Conservation (phyloP, 2,113 vertebrate genomes). For the Pica pica region DNA sequence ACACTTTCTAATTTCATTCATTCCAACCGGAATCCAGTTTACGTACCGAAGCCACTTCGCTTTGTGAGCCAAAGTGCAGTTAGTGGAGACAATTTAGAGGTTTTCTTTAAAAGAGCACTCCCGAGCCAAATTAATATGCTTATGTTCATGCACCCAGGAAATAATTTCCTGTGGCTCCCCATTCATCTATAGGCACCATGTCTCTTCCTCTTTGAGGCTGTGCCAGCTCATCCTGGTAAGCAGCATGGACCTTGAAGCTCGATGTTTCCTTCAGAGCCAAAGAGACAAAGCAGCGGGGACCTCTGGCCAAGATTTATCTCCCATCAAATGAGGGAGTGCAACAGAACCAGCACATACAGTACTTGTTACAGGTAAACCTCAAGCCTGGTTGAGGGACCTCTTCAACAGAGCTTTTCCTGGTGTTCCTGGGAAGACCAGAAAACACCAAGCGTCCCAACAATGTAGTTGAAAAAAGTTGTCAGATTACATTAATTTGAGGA, state of each 20-base stretch:
- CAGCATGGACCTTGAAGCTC: neutral
- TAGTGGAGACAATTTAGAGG: neutral
- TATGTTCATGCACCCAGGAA: neutral
- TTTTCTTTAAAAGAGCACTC: neutral
- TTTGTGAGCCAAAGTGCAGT: neutral
- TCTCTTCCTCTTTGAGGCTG: neutral
- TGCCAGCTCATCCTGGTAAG: neutral
- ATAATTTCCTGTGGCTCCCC: neutral
- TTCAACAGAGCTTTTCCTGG: neutral
- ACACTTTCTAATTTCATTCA: neutral
- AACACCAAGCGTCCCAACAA: neutral
- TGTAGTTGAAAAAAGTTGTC: accelerated
- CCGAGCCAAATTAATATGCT: neutral
- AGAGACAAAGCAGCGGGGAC: neutral
- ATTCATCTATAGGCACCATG: neutral
- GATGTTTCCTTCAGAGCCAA: neutral
- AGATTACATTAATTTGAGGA: neutral
- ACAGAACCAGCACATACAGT: neutral
- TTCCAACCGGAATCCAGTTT: neutral
- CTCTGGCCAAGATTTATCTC: neutral
- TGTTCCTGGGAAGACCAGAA: neutral
- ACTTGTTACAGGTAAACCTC: neutral
- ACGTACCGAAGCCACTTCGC: neutral
- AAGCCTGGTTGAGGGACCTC: neutral
- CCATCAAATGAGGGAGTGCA: neutral